Evolutionary conservation across 2,797 vertebrate species (phyloP).

Genomic region (Schizothorax lantsangensis): DNA sequence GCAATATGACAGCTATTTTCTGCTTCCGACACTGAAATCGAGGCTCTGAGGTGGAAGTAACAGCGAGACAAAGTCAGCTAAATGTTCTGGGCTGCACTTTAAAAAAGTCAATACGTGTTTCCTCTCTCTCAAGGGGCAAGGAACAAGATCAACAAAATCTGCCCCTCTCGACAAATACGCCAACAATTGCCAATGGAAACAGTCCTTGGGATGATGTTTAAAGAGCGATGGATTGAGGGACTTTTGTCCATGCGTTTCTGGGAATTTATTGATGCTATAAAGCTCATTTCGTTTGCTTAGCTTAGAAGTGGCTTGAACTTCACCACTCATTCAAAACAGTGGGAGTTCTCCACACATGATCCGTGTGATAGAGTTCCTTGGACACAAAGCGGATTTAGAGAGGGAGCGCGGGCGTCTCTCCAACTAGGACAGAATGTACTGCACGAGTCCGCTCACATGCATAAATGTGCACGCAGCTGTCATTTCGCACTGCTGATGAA

Average conservation of each 20-base stretch:
- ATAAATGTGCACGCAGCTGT: conserved; percentile 48
- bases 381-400: conserved; percentile 45
- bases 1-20: conserved; percentile 3
- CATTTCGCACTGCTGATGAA: conserved; percentile 20
- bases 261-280: conserved; percentile 11
- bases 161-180: conserved; percentile 30
- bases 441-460: conserved; percentile 21
- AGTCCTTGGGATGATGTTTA: conserved; percentile 41
- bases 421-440: conserved; percentile 58
- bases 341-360: conserved; percentile 14
- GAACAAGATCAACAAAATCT: conserved; percentile 35
- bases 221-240: conserved; percentile 26
- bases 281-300: neutral
- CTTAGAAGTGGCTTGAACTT: conserved; percentile 17
- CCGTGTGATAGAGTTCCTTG: conserved; percentile 19
- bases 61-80: neutral
- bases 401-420: conserved; percentile 32
- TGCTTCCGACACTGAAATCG: neutral
- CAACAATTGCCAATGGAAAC: conserved; percentile 23
- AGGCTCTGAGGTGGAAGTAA: neutral
- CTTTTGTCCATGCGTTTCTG: conserved; percentile 11
- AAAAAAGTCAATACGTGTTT: conserved; percentile 24
- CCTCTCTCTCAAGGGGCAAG: neutral
- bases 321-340: neutral
- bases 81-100: neutral